phyloP scores from a whole-genome alignment of 2,888 invertebrate genomes.

The Rapana venosa region DNA sequence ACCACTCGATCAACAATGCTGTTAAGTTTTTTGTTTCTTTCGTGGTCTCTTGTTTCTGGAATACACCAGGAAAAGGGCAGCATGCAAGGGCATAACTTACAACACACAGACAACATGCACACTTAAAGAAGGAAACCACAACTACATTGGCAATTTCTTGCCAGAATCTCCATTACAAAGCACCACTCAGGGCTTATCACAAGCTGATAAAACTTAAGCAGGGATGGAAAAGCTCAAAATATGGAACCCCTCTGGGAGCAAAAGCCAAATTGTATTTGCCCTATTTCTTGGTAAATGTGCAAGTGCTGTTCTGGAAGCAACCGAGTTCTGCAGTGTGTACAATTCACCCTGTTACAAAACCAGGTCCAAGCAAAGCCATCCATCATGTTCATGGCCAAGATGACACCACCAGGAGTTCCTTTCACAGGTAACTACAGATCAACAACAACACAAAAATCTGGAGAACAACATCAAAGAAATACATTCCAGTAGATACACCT shows the following conservation, averaged over 20 bases:
- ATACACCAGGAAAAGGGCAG: constrained; percentile 4
- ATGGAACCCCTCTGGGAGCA: not conserved
- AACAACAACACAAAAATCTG: too few relatives aligned
- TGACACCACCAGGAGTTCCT: too few relatives aligned
- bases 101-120: not conserved
- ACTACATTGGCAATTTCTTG: too few relatives aligned
- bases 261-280: too few relatives aligned
- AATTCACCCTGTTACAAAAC: too few relatives aligned
- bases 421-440: too few relatives aligned
- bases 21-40: not conserved
- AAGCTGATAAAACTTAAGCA: not conserved
- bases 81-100: not conserved
- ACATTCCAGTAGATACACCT: too few relatives aligned
- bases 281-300: not conserved
- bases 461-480: too few relatives aligned
- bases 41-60: not conserved
- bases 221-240: not conserved
- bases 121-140: not conserved
- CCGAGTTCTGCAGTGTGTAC: not conserved
- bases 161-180: too few relatives aligned
- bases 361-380: too few relatives aligned
- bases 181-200: too few relatives aligned
- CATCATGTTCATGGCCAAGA: too few relatives aligned
- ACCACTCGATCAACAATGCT: not conserved
- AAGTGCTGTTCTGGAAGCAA: not conserved